phyloP scores from a whole-genome alignment of 2,888 invertebrate genomes.

The Rotaria magnacalcarata region DNA sequence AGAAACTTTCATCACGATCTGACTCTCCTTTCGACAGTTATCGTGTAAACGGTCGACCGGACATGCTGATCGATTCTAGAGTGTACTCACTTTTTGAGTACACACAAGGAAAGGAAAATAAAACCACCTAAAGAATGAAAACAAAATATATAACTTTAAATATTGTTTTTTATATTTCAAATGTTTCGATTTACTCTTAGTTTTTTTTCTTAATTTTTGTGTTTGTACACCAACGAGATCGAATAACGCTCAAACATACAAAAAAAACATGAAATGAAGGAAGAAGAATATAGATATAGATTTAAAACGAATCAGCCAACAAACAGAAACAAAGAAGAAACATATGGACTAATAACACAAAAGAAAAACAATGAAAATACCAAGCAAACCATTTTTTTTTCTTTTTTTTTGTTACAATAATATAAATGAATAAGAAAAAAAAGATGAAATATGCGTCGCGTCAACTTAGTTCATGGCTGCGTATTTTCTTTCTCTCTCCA shows the following conservation, averaged over 20 bases:
- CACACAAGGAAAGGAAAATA: not conserved
- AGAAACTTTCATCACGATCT: no score
- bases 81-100: no score
- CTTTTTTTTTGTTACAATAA: not conserved
- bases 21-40: no score
- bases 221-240: conserved; percentile 13
- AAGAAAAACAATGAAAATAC: not conserved
- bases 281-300: not conserved
- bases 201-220: not conserved
- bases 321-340: not conserved
- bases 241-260: not conserved
- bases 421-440: not conserved
- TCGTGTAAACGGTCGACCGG: no score
- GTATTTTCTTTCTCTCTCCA: not conserved
- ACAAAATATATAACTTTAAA: not conserved
- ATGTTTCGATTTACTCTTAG: not conserved
- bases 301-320: not conserved
- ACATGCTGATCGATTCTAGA: no score
- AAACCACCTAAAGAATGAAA: not conserved
- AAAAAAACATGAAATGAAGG: not conserved
- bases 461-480: not conserved
- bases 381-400: not conserved
- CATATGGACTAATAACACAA: not conserved
- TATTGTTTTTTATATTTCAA: not conserved
- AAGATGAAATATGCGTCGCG: not conserved